Evolutionary conservation across 1,140 invertebrate genomes (phyloP).

Genomic region (Stenopsyche tienmushanensis): DNA sequence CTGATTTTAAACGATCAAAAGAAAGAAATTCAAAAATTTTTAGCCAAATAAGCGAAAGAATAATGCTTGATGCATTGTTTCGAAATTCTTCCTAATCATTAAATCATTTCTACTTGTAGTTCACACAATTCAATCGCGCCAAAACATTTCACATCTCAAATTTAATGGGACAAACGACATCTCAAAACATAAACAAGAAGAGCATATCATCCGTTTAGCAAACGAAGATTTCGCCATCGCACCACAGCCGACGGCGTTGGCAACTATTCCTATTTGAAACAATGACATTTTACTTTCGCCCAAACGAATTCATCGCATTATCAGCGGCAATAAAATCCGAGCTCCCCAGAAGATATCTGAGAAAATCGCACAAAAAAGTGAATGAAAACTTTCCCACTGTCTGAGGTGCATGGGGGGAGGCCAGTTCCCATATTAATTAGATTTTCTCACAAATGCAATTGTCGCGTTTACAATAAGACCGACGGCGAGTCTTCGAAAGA

Average conservation of each 20-base stretch:
- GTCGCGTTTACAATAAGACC: not conserved
- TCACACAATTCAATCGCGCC: too few species aligned
- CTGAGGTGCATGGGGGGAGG: not conserved
- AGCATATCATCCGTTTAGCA: too few species aligned
- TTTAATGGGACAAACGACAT: too few species aligned
- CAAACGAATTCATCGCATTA: not conserved
- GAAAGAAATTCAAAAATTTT: too few species aligned
- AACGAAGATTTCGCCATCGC: not conserved
- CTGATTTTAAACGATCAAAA: too few species aligned
- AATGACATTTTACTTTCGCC: conserved; percentile 10
- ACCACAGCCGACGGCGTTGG: not conserved
- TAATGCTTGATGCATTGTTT: too few species aligned
- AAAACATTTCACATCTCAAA: too few species aligned
- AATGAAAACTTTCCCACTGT: conserved; percentile 15
- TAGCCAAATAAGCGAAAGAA: too few species aligned
- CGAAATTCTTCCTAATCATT: too few species aligned
- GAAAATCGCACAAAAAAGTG: conserved; percentile 23
- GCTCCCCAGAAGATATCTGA: not conserved
- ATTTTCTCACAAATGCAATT: conserved; percentile 15
- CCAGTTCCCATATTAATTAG: conserved; percentile 20
- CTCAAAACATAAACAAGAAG: too few species aligned
- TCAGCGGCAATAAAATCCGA: not conserved
- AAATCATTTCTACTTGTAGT: too few species aligned
- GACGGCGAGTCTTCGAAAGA: not conserved
- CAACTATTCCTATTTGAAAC: not conserved